These are phyloP conservation scores for Prunella fulvescens DNA, from an alignment of 2,113 vertebrate species.

Conservation along the genomic window DNA sequence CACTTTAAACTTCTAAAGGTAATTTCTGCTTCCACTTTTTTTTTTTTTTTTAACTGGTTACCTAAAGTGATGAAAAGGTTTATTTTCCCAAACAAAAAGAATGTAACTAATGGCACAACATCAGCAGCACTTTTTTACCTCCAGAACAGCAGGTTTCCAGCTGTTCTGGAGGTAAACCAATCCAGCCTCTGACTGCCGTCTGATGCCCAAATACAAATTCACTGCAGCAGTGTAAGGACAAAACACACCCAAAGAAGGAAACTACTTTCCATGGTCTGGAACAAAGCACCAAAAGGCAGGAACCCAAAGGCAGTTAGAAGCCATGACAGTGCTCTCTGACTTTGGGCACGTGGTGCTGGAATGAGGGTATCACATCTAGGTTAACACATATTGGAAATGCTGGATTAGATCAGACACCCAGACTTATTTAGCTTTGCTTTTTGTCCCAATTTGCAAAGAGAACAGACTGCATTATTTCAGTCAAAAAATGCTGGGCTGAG, in stretches of 20 bases:
- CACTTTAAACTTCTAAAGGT: neutral
- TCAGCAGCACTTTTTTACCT: neutral
- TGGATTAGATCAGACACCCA: neutral
- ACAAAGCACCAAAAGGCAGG: neutral
- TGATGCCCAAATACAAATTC: neutral
- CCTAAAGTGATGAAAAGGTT: neutral
- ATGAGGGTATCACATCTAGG: neutral
- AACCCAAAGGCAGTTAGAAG: neutral
- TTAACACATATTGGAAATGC: neutral
- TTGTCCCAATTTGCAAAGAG: neutral
- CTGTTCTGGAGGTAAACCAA: no score
- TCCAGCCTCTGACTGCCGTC: neutral
- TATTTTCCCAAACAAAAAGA: neutral
- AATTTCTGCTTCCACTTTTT: neutral
- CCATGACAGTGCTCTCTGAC: neutral
- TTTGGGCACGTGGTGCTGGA: rapidly evolving
- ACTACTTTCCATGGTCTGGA: neutral
- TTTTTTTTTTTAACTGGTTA: neutral
- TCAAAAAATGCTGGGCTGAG: neutral
- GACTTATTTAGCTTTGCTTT: neutral
- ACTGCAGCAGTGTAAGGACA: neutral
- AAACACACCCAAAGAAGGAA: neutral
- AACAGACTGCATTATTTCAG: neutral
- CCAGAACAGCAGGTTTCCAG: neutral
- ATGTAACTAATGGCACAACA: neutral